phyloP scores from a whole-genome alignment of 2,888 invertebrate species.

The Dynastes maya region DNA sequence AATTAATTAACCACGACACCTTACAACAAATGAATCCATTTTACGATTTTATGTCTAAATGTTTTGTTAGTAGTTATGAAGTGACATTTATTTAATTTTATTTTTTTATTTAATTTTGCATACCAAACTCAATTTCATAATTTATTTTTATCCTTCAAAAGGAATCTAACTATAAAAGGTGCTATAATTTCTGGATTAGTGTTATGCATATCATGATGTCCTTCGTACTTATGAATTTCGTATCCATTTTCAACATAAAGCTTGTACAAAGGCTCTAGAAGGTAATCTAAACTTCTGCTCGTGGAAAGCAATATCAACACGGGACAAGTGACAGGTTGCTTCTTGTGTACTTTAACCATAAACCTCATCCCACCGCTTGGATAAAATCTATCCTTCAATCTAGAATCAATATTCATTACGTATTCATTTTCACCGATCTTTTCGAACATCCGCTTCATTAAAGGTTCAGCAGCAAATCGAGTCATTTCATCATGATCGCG shows the following conservation, averaged over 20 bases:
- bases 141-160: conserved; percentile 41
- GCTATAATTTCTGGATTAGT: conserved; percentile 49
- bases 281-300: conserved; percentile 14
- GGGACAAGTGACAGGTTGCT: conserved; percentile 41
- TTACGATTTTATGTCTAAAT: too few species aligned
- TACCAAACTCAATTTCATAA: conserved; percentile 14
- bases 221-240: conserved; percentile 47
- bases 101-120: too few species aligned
- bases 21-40: too few species aligned
- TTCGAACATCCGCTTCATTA: conserved; percentile 46
- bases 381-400: conserved; percentile 41
- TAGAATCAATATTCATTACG: conserved; percentile 44
- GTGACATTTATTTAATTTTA: too few species aligned
- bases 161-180: conserved; percentile 44
- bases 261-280: conserved; percentile 34
- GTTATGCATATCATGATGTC: conserved; percentile 49
- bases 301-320: conserved; percentile 46
- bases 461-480: conserved; percentile 45
- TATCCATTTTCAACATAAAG: conserved; percentile 43
- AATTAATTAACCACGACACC: too few species aligned
- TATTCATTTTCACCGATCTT: conserved; percentile 43
- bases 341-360: conserved; percentile 29
- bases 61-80: too few species aligned
- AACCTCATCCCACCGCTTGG: conserved; percentile 28
- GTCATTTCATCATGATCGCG: conserved; percentile 38